Evolutionary conservation across 2,113 vertebrate species (phyloP), one percentile per base, ranked within the genome.

Genomic region (Dinomys branickii): DNA sequence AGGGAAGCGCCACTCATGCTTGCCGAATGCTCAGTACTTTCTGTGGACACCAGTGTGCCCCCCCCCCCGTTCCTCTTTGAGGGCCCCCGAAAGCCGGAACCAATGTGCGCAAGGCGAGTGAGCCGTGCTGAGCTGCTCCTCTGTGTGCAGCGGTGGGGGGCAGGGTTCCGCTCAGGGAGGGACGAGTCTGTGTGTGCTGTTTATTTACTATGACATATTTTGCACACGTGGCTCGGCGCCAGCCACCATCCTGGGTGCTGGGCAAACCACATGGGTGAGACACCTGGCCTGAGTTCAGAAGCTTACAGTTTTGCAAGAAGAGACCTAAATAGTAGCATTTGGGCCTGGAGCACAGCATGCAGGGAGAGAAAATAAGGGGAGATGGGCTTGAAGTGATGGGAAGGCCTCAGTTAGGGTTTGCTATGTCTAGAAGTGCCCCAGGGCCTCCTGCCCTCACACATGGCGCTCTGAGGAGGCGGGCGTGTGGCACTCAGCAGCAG

Each of bases 71-170:
- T 92, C 56, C 85, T 56, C 67, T 69, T 47, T 24, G 12, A 50
- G 91, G 56, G 22, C 35, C 47, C 1, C 85, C 22, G 3, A 41
- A n/a, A 41, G 41, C 93, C 54, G 44, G 33, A 94, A 61, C 20
- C 73, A 73, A 61, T 16, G 11, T 58, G 33, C 54, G 65, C 44
- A 11, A 58, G 38, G 56, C 85, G 77, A 82, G 20, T 61, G 80
- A 87, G 14, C 2, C 52, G 28, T 10, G 54, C 28, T 11, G 26
- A 13, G n/a, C 84, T 38, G 59, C 24, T 58, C 12, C 20, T 19
- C 22, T 0, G 0, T 7, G 4, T 35, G 6, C 5, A 1, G 35
- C 7, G 5, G 20, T 7, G 4, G 50, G 22, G 30, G n/a, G 19
- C 33, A 56, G 44, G 17, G 9, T 52, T 50, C 85, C 61, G 3